phyloP scores from a whole-genome alignment of 2,113 vertebrate genomes.

The Callipepla squamata region DNA sequence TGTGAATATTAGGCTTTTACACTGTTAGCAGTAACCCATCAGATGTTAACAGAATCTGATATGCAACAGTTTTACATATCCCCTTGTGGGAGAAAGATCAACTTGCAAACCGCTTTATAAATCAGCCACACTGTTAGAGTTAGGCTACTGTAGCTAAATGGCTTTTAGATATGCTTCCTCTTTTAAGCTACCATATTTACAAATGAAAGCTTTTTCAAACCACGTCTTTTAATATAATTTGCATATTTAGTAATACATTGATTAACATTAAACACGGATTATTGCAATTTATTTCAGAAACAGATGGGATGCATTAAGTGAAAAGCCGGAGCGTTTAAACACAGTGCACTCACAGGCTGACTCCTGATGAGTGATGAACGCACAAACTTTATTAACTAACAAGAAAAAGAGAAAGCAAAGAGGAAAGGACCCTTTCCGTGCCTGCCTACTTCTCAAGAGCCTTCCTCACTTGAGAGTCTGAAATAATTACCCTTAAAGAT shows the following conservation, averaged over 20 bases:
- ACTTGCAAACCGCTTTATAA: slow-evolving; percentile 83
- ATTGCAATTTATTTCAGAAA: slow-evolving; percentile 89
- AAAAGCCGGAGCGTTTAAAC: slow-evolving; percentile 79
- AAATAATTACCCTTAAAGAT: slow-evolving; percentile 39
- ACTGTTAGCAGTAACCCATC: slow-evolving; percentile 76
- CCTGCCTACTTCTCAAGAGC: slow-evolving; percentile 20
- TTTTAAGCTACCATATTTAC: slow-evolving; percentile 87
- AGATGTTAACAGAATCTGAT: slow-evolving; percentile 85
- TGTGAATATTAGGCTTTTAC: slow-evolving; percentile 77
- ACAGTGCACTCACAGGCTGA: slow-evolving; percentile 77
- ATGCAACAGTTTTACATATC: slow-evolving; percentile 85
- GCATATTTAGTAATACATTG: slow-evolving; percentile 90
- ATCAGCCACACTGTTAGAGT: slow-evolving; percentile 83
- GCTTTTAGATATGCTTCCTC: slow-evolving; percentile 88
- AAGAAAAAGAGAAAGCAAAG: background rate
- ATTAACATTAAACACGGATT: slow-evolving; percentile 89
- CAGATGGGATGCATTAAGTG: slow-evolving; percentile 86
- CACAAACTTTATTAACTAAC: slow-evolving; percentile 80
- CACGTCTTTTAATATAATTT: slow-evolving; percentile 89
- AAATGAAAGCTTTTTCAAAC: slow-evolving; percentile 87
- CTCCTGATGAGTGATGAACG: slow-evolving; percentile 78
- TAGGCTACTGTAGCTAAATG: slow-evolving; percentile 86
- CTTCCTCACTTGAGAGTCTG: slow-evolving; percentile 36
- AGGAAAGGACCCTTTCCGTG: background rate
- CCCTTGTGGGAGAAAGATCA: slow-evolving; percentile 83